Evolutionary conservation across 2,797 vertebrate genomes (phyloP).

Genomic region (Rhabdomys pumilio): DNA sequence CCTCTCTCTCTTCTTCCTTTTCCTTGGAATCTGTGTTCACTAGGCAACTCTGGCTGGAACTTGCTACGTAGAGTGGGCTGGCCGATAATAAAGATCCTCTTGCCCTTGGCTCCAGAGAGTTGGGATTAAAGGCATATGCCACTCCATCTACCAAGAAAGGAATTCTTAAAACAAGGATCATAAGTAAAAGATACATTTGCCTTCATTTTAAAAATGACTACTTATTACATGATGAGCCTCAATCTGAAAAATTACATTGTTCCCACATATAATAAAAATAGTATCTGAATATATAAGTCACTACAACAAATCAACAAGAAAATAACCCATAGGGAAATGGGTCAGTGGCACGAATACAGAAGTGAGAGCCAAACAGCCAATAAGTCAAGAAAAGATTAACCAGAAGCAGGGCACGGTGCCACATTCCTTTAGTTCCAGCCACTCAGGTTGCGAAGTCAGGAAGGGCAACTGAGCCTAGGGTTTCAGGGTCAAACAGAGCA

Average conservation of each 20-base stretch:
- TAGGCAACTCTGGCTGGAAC: not conserved
- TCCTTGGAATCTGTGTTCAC: not conserved
- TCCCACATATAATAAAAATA: conserved; percentile 19
- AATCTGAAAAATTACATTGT: conserved; percentile 52
- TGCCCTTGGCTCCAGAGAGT: not conserved
- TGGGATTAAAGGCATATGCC: not conserved
- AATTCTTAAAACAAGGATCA: conserved; percentile 47
- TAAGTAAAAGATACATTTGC: conserved; percentile 37
- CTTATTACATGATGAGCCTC: not conserved
- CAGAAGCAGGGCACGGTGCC: not conserved
- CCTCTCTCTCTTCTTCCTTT: not conserved
- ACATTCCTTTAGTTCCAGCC: not conserved
- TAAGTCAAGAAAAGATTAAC: not conserved
- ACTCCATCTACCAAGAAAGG: not conserved
- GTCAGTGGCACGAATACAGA: conserved; percentile 49
- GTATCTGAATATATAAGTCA: not conserved
- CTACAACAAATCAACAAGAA: conserved; percentile 42
- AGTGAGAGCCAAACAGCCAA: not conserved
- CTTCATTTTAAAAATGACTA: not conserved
- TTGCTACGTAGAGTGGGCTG: not conserved
- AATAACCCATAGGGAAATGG: conserved; percentile 51
- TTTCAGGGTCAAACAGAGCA: not conserved
- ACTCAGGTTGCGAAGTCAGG: not conserved
- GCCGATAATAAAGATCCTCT: not conserved
- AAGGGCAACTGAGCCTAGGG: not conserved